phyloP scores from a whole-genome alignment of 1,140 invertebrate genomes.

The Chionoecetes opilio region DNA sequence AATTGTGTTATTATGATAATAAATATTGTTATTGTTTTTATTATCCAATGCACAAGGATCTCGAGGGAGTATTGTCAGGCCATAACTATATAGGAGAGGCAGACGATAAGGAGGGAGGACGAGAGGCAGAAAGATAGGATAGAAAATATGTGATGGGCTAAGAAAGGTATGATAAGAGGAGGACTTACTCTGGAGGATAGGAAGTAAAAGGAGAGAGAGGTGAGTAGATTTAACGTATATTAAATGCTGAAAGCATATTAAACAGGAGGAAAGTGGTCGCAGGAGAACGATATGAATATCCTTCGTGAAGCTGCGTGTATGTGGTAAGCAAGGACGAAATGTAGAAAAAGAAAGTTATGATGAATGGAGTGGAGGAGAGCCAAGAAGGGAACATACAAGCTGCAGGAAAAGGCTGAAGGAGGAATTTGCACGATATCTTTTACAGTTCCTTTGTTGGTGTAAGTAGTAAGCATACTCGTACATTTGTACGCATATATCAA shows the following conservation, averaged over 20 bases:
- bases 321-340: neutral
- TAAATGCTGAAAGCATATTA: too few relatives aligned
- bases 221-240: too few relatives aligned
- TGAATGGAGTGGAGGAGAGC: neutral
- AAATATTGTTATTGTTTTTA: neutral
- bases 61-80: too few relatives aligned
- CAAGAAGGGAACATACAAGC: neutral
- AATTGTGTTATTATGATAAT: slow-evolving; percentile 12
- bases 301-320: slow-evolving; percentile 21
- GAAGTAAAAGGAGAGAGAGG: too few relatives aligned
- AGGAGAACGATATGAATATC: neutral
- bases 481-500: neutral
- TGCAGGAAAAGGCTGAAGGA: neutral
- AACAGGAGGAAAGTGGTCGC: neutral
- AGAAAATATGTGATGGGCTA: too few relatives aligned
- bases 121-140: too few relatives aligned
- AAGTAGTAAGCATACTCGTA: neutral
- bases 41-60: too few relatives aligned
- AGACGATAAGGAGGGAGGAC: too few relatives aligned
- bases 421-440: neutral
- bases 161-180: too few relatives aligned
- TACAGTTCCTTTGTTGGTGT: neutral
- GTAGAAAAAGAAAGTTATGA: neutral
- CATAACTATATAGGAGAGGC: too few relatives aligned
- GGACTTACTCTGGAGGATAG: too few relatives aligned